Percentiles rank a stretch among this genome's conserved stretches.
Conservation (phyloP, 2,888 invertebrate genomes). For the Tenthredo scrophulariae region DNA sequence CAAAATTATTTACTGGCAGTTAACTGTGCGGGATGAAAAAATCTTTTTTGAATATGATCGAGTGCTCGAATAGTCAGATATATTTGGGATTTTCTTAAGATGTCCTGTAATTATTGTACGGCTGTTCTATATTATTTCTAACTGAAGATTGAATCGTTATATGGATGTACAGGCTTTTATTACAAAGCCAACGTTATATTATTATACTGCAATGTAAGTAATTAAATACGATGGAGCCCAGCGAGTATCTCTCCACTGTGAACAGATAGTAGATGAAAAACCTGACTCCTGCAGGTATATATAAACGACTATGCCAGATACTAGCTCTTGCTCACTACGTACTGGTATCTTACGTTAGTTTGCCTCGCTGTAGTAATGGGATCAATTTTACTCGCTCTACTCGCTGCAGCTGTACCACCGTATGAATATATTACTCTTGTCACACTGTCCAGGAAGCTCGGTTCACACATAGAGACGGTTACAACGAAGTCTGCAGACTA, state of each 20-base stretch:
- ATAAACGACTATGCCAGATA: constrained; percentile 5
- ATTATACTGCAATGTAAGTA: not conserved
- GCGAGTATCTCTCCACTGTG: not conserved
- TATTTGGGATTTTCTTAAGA: too few relatives aligned
- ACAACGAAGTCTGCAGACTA: not conserved
- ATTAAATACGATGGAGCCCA: not conserved
- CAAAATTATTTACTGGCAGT: not conserved
- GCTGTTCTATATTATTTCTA: too few relatives aligned
- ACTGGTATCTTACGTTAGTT: not conserved
- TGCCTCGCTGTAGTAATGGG: constrained; percentile 11
- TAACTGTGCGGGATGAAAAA: not conserved
- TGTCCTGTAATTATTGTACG: not conserved
- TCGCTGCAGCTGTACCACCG: not conserved
- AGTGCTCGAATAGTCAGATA: not conserved
- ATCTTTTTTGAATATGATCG: not conserved
- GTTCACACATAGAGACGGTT: not conserved
- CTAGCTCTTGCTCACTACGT: not conserved
- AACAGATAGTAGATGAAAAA: constrained; percentile 20
- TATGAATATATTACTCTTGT: constrained; percentile 28
- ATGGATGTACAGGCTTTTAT: not conserved
- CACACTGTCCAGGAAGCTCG: constrained; percentile 4
- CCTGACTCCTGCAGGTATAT: not conserved
- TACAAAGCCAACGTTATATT: constrained; percentile 17
- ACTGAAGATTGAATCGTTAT: too few relatives aligned
- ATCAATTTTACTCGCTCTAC: constrained; percentile 30